These are phyloP conservation scores for Oryzias curvinotus DNA, from an alignment of 2,113 vertebrate genomes.

Conservation along the genomic window DNA sequence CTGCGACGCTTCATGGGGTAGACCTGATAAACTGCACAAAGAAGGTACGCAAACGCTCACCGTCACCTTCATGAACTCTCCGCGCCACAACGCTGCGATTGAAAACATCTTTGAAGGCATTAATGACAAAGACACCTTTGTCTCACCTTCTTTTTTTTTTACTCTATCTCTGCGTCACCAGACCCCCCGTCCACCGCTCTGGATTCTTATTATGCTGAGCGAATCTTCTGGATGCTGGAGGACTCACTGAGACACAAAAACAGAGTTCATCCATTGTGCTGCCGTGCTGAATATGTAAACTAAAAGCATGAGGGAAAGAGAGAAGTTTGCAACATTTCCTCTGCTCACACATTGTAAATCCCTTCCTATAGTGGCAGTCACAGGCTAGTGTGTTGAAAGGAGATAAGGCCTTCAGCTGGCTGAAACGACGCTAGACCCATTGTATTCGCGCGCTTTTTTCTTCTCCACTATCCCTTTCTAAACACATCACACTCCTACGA, in stretches of 20 bases:
- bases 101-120: slow-evolving; percentile 58
- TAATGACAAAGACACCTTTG: slow-evolving; percentile 67
- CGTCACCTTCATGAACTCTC: slow-evolving; percentile 55
- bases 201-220: slow-evolving; percentile 45
- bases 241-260: slow-evolving; percentile 48
- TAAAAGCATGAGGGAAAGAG: slow-evolving; percentile 40
- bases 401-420: slow-evolving; percentile 76
- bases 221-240: slow-evolving; percentile 53
- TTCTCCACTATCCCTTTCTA: slow-evolving; percentile 53
- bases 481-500: slow-evolving; percentile 39
- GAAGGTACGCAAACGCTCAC: slow-evolving; percentile 17
- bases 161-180: slow-evolving; percentile 31
- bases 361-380: slow-evolving; percentile 73
- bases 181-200: slow-evolving; percentile 9
- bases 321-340: slow-evolving; percentile 70
- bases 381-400: slow-evolving; percentile 73
- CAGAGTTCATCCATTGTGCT: slow-evolving; percentile 58
- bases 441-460: slow-evolving; percentile 66
- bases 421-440: slow-evolving; percentile 70
- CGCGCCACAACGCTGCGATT: slow-evolving; percentile 39
- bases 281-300: slow-evolving; percentile 34
- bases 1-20: slow-evolving; percentile 66
- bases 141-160: slow-evolving; percentile 42
- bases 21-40: slow-evolving; percentile 73
- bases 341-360: slow-evolving; percentile 77